Percentiles rank a stretch among this genome's conserved stretches.
Conservation (phyloP, 2,113 vertebrate species). For the Macquaria ambigua region DNA sequence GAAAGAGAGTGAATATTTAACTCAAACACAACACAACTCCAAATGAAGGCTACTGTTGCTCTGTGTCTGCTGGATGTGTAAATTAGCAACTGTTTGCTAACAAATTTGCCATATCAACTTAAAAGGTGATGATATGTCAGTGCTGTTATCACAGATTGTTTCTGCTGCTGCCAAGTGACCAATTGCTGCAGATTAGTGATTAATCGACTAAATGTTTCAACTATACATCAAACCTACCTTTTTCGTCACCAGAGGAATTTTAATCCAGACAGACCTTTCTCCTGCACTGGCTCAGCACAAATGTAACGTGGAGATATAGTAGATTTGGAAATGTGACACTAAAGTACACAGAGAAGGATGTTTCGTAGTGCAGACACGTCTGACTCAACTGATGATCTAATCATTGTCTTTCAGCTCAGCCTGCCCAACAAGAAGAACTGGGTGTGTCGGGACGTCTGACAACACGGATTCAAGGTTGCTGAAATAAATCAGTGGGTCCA, state of each 20-base stretch:
- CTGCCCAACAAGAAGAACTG: conserved; percentile 36
- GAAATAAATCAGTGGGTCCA: conserved; percentile 37
- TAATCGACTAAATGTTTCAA: not conserved
- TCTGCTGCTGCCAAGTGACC: not conserved
- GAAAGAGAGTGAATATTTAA: not conserved
- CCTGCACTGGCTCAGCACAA: not conserved
- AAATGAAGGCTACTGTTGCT: not conserved
- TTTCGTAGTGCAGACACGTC: conserved; percentile 35
- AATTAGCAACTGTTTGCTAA: not conserved
- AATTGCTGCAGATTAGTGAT: not conserved
- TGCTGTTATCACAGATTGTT: not conserved
- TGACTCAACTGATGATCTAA: conserved; percentile 56
- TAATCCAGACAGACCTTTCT: conserved; percentile 14
- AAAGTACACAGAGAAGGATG: conserved; percentile 30
- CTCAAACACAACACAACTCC: not conserved
- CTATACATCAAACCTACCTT: conserved; percentile 10
- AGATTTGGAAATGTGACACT: conserved; percentile 34
- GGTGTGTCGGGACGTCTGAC: conserved; percentile 58
- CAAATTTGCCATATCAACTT: not conserved
- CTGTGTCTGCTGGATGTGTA: not conserved
- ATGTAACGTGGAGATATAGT: not conserved
- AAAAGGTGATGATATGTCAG: not conserved
- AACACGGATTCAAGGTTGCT: conserved; percentile 24
- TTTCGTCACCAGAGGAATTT: conserved; percentile 24
- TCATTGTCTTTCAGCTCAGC: conserved; percentile 29